Base-by-base conservation (phyloP, 1,140 invertebrate genomes). In the Bombus consobrinus region DNA sequence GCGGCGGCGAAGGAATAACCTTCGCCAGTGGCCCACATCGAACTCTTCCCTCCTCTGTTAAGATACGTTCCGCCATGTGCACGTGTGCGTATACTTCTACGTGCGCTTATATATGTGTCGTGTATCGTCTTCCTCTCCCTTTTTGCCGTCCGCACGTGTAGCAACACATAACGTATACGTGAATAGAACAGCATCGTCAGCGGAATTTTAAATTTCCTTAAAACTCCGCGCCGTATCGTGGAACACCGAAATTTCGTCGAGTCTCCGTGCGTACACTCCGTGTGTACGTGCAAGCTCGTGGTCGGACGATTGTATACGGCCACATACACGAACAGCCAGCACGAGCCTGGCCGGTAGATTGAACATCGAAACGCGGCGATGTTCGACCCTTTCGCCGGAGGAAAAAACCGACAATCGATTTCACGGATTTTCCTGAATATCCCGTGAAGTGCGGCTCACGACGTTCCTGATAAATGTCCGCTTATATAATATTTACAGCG, bases 191-290 rank as follows among this genome's bases (percentile, higher is more conserved):
- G 81, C 83, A 53, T 84, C 87, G 92, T 92, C 92, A 91, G 91
- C 87, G 80, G 88, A 92, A 92, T 93, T 92, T 90, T 90, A 91
- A 92, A 91, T 92, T 91, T 87, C 77, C 73, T 89, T 91, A 81
- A 89, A 92, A 90, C 79, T 86, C 76, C 32, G 66, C 37, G 32
- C 53, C n/a, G 73, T 87, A 86, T 83, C 81, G 81, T 41, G 53
- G 47, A 62, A 77, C 78, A 41, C 80, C 62, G 79, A 90, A 89
- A 90, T 90, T 86, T 89, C 83, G 73, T 85, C 85, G 78, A 89
- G 82, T 81, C 85, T 72, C 39, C 28, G 34, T 72, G 68, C 53
- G 72, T 68, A 25, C n/a, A n/a, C 25, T 41, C 47, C 47, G 18
- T 74, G 47, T 53, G 59, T 34, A 47, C 32, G 34, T 59, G 59